Base-by-base conservation (phyloP, 1,140 invertebrate species). In the Drosophila ercepeae region DNA sequence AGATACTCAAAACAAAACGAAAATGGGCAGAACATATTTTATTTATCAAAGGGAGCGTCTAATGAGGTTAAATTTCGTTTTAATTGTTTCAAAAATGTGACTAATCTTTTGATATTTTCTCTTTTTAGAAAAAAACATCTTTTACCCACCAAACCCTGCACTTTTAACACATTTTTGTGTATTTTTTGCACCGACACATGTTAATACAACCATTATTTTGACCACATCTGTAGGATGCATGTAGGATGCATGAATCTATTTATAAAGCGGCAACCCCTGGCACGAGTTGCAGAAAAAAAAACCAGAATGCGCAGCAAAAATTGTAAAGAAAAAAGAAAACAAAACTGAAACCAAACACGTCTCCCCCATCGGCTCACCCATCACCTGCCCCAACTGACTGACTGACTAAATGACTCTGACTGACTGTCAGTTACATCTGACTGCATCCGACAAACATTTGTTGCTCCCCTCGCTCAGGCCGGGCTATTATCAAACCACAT, bases 401-500 rank as follows among this genome's bases (percentile, higher is more conserved):
- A 86, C 81, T 84, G 79, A 67, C 71, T 84, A 86, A 84, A 84
- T 84, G 81, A 84, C 55, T 72, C 55, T 72, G 69, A 72, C 68
- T 68, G 69, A 72, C 69, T 72, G 81, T 73, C 81, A 84, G 81
- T 84, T 86, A 84, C 81, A 84, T 86, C 51, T 76, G 81, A 84
- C 60, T 84, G 81, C 81, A 84, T 84, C 61, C 65, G 67, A 70
- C 67, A 74, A 32, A 63, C 67, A 72, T 70, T 58, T 46, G 68
- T 58, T 58, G 34, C 34, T 42, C 14, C 13, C 4, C 39, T 16
- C 36, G 11, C 34, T 36, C 32, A 29, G 29, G 42, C 23, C 44
- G 4, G 50, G 50, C 55, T 75, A 84, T 84, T 86, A 84, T 84
- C 82, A 84, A 88, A 84, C 81, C 81, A 84, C 81, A 84, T 84